A percentile compares a stretch with the other conserved stretches of the same genome.
Conservation (phyloP, 2,113 vertebrate genomes). For the Burhinus bistriatus region DNA sequence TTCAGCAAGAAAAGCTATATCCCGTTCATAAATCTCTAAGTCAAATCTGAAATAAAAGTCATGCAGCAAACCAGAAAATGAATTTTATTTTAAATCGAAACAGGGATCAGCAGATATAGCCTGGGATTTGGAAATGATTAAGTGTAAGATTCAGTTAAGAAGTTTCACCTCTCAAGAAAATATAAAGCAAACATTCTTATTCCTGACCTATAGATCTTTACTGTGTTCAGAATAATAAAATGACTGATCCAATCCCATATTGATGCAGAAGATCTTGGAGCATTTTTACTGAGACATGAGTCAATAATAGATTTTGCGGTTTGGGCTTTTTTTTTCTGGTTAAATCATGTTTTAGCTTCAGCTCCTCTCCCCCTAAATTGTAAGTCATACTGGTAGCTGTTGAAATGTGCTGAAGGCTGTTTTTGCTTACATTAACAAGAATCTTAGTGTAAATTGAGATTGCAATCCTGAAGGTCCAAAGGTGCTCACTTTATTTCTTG, state of each 20-base stretch:
- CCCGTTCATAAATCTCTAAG: constrained; percentile 64
- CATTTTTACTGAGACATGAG: background rate
- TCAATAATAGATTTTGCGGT: background rate
- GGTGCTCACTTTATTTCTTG: background rate
- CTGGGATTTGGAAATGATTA: constrained; percentile 75
- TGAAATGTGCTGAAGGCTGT: background rate
- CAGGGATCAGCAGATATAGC: constrained; percentile 63
- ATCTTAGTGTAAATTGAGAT: background rate
- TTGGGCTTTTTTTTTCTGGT: background rate
- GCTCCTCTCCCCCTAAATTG: background rate
- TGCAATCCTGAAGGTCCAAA: background rate
- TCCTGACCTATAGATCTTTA: constrained; percentile 50
- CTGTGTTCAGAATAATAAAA: constrained; percentile 42
- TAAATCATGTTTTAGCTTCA: constrained; percentile 28
- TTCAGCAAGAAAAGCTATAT: constrained; percentile 61
- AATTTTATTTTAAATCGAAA: constrained; percentile 75
- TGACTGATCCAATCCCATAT: background rate
- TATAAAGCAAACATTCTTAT: constrained; percentile 62
- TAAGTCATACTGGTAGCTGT: background rate
- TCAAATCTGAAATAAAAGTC: constrained; percentile 70
- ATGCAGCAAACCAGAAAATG: constrained; percentile 68
- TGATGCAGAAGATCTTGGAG: background rate
- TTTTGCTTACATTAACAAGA: background rate
- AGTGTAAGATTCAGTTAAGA: constrained; percentile 69
- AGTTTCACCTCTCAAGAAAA: constrained; percentile 64